Conservation (phyloP, 2,888 invertebrate species). For the Deroplatys truncata region DNA sequence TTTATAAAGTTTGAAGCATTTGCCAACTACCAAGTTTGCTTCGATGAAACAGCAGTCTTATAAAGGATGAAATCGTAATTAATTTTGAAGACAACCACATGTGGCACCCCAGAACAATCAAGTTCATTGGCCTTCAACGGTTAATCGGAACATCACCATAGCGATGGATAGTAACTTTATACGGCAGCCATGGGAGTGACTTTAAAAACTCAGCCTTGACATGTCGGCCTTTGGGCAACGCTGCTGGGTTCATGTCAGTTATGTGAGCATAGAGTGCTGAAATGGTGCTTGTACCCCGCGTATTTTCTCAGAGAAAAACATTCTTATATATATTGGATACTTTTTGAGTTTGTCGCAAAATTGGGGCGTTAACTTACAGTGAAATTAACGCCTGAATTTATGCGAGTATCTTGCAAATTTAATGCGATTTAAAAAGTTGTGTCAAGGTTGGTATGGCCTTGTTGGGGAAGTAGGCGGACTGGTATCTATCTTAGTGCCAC, state of each 20-base stretch:
- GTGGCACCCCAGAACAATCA: background rate
- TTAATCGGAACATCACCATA: background rate
- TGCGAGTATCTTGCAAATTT: background rate
- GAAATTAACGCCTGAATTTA: background rate
- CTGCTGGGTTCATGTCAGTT: too few relatives aligned
- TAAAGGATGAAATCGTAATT: background rate
- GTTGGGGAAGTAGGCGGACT: background rate
- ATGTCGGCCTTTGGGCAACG: too few relatives aligned
- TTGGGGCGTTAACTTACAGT: too few relatives aligned
- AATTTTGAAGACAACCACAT: background rate
- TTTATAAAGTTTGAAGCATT: background rate
- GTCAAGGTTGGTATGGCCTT: background rate
- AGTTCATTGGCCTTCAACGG: background rate
- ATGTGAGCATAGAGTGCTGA: too few relatives aligned
- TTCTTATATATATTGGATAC: too few relatives aligned
- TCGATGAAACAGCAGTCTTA: background rate
- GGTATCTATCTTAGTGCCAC: background rate
- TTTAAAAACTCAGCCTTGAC: background rate
- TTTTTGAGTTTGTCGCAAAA: too few relatives aligned
- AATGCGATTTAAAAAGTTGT: background rate
- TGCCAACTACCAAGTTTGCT: background rate
- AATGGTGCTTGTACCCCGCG: too few relatives aligned
- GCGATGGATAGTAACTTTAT: background rate
- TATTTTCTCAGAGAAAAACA: too few relatives aligned
- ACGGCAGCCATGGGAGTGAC: background rate